phyloP scores from a whole-genome alignment of 1,140 invertebrate species.

The Cardiocondyla obscurior region DNA sequence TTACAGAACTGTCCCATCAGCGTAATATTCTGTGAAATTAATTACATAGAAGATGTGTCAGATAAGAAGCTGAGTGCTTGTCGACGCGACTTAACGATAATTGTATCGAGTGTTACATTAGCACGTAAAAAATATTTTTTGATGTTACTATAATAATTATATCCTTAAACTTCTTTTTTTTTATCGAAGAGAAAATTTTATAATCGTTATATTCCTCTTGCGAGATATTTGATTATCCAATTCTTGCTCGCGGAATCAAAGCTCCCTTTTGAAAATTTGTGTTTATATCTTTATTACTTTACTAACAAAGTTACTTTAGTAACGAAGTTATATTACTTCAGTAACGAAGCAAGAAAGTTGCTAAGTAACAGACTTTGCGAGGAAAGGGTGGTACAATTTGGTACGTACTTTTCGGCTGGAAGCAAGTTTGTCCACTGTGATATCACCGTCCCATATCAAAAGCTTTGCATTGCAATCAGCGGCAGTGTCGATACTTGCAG shows the following conservation, averaged over 20 bases:
- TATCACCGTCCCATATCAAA: conserved; percentile 90
- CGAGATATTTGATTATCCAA: neutral
- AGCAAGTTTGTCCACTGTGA: conserved; percentile 79
- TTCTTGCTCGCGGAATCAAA: neutral
- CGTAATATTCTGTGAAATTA: conserved; percentile 82
- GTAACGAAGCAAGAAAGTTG: conserved; percentile 20
- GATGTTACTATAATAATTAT: neutral
- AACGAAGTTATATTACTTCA: conserved; percentile 29
- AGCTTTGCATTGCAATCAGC: conserved; percentile 90
- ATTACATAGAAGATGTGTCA: neutral
- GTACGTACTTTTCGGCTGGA: conserved; percentile 75
- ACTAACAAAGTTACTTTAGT: conserved; percentile 12
- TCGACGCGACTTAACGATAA: neutral
- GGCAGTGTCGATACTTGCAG: conserved; percentile 86
- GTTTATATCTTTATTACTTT: conserved; percentile 18
- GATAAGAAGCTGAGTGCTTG: neutral
- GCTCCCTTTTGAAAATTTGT: neutral
- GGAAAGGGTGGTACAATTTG: neutral
- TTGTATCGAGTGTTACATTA: neutral
- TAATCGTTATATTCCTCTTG: neutral
- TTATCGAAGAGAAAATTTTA: neutral
- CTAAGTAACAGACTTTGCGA: conserved; percentile 10
- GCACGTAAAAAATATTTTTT: neutral
- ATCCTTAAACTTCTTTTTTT: neutral
- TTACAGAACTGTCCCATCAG: conserved; percentile 90